Evolutionary conservation across 2,113 vertebrate genomes (phyloP).

Genomic region (Scytalopus superciliaris): DNA sequence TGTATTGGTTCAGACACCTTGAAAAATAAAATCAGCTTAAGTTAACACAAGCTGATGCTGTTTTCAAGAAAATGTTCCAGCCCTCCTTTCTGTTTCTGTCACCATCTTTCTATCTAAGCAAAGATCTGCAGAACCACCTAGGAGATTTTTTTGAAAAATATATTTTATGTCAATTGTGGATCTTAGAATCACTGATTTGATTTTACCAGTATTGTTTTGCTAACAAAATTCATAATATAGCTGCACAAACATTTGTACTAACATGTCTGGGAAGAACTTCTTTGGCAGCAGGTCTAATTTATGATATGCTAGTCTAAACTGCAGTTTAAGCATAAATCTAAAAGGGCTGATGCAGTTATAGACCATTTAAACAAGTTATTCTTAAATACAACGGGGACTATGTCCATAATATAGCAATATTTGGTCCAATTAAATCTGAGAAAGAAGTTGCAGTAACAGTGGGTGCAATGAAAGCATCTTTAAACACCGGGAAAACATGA

Average conservation of each 20-base stretch:
- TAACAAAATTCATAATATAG: neutral
- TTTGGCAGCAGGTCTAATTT: neutral
- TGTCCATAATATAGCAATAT: neutral
- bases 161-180: neutral
- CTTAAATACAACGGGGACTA: neutral
- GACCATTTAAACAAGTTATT: neutral
- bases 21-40: neutral
- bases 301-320: neutral
- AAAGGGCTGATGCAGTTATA: neutral
- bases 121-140: neutral
- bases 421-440: neutral
- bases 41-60: neutral
- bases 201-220: neutral
- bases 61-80: neutral
- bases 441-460: neutral
- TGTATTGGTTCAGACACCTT: neutral
- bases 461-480: neutral
- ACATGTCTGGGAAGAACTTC: neutral
- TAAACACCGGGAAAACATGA: neutral
- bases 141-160: neutral
- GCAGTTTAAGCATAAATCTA: neutral
- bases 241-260: neutral
- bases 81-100: neutral
- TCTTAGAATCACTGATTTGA: neutral
- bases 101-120: neutral